Percentiles rank a stretch among this genome's conserved stretches.
These are phyloP conservation scores for Botia kubotai DNA, from an alignment of 2,797 vertebrate genomes.

Conservation along the genomic window DNA sequence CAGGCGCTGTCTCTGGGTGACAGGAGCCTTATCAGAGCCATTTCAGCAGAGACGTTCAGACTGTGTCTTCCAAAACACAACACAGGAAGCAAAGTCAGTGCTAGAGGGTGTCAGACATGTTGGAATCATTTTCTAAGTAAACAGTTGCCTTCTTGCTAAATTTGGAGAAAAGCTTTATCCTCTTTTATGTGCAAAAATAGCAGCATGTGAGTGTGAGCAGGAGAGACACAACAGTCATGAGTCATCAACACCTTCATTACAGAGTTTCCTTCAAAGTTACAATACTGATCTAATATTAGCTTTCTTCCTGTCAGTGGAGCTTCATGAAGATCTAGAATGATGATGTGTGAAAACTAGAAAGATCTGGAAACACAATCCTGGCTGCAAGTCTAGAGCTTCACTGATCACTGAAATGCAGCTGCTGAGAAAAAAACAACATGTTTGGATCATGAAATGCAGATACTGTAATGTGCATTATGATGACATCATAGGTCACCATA, in stretches of 20 bases:
- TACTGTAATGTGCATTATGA: no score
- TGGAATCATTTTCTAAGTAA: slow-evolving; percentile 42
- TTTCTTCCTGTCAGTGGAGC: neutral
- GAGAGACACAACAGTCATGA: neutral
- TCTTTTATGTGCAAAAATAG: neutral
- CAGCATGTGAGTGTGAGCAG: neutral
- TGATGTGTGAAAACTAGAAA: neutral
- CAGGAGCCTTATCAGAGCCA: slow-evolving; percentile 58
- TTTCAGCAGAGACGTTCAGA: slow-evolving; percentile 45
- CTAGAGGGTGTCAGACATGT: slow-evolving; percentile 29
- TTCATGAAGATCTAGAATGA: neutral
- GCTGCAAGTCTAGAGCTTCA: no score
- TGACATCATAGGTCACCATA: no score
- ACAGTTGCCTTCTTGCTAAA: neutral
- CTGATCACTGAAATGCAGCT: no score
- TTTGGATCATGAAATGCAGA: no score
- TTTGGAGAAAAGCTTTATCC: neutral
- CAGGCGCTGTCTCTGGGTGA: slow-evolving; percentile 62
- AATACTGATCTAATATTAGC: neutral
- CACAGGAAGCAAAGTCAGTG: slow-evolving; percentile 24
- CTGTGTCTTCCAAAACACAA: slow-evolving; percentile 10
- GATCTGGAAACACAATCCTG: neutral
- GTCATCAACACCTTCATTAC: neutral
- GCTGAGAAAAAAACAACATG: no score
- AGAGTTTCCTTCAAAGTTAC: neutral